phyloP scores from a whole-genome alignment of 2,797 vertebrate species.

The Sebastes oblongus region DNA sequence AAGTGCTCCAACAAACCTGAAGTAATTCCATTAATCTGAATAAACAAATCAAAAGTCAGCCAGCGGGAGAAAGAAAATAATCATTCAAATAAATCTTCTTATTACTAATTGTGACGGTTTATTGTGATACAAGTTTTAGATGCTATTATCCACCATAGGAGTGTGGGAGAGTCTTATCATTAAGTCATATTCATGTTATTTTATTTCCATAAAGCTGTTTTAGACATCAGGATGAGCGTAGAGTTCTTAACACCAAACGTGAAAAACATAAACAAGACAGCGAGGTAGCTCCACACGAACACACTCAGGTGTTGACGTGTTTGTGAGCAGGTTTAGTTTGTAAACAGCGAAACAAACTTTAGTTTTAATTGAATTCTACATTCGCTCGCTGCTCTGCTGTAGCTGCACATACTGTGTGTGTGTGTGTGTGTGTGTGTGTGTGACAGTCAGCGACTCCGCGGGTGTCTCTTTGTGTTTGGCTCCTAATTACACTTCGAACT shows the following conservation, averaged over 20 bases:
- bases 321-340: not conserved
- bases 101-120: not conserved
- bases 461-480: slow-evolving; percentile 7
- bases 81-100: too few species aligned
- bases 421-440: too few species aligned
- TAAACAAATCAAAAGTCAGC: too few species aligned
- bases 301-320: not conserved
- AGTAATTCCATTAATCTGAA: too few species aligned
- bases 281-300: not conserved
- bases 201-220: not conserved
- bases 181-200: too few species aligned
- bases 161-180: too few species aligned
- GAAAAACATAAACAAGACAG: too few species aligned
- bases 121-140: not conserved
- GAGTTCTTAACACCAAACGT: too few species aligned
- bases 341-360: not conserved
- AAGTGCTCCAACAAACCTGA: too few species aligned
- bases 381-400: not conserved
- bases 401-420: not conserved
- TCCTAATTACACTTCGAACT: slow-evolving; percentile 26
- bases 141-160: too few species aligned
- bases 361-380: slow-evolving; percentile 1
- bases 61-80: too few species aligned
- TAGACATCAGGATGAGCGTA: not conserved
- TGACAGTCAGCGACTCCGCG: not conserved